Base-by-base conservation (phyloP, 2,888 invertebrate genomes). In the Leptarthrus brevirostris region DNA sequence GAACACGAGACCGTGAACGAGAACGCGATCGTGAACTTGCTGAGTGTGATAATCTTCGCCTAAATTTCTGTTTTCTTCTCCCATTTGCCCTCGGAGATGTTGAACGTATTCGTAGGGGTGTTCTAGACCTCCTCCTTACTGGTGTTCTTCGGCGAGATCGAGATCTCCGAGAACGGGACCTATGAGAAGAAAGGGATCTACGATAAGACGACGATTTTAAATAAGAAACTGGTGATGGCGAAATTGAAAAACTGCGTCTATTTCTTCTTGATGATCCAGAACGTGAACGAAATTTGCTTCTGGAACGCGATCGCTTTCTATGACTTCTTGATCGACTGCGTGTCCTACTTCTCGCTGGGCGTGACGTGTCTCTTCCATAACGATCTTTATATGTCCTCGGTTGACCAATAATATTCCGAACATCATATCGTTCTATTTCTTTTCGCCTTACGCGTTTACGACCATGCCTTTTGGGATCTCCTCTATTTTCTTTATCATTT, bases 361-460 rank as follows among this genome's bases (percentile, higher is more conserved):
- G 81, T 0, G 88, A 87, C 71, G 91, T 87, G 83, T 94, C 94
- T 10, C 94, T 87, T 0, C 94, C 94, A 84, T 93, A 94, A 66
- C 91, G 89, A 83, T 94, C 93, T 83, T 91, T 93, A 72, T 89
- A 86, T 36, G 87, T 86, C 74, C 88, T 86, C 0, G 90, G 89
- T 49, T 83, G 82, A 3, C 91, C 88, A 6, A 95, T 91, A 40
- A 95, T 86, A 76, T 91, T 90, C 47, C 95, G 87, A 8, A 95
- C 94, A 86, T 94, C 92, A 82, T 95, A 95, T 2, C 95, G 88
- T 79, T 92, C 92, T 64, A 95, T 85, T 80, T 95, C 94, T 80
- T 93, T 91, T 14, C 93, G 87, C 80, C 91, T 93, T 72, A 89
- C 79, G 40, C 58, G 44, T 12, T 54, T 71, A 6, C 54, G 54